These are phyloP conservation scores for Phylloscopus trochiloides DNA, from an alignment of 2,113 vertebrate genomes.

Conservation along the genomic window DNA sequence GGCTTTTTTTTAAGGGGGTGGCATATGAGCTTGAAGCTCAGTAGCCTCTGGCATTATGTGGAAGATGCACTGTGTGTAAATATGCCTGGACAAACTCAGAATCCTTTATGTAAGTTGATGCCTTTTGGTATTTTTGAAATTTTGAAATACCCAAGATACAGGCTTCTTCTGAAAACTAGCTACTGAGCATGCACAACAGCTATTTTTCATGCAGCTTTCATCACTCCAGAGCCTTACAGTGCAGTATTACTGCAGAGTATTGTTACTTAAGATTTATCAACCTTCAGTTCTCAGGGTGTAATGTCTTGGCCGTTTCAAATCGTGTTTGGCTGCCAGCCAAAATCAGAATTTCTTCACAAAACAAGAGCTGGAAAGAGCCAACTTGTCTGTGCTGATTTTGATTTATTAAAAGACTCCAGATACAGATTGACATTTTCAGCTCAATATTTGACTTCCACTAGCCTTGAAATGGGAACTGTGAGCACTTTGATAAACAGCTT, in stretches of 20 bases:
- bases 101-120: slow-evolving; percentile 25
- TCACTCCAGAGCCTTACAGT: slow-evolving; percentile 47
- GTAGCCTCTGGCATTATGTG: neutral
- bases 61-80: neutral
- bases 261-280: slow-evolving; percentile 60
- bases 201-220: slow-evolving; percentile 69
- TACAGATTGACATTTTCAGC: slow-evolving; percentile 41
- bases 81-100: neutral
- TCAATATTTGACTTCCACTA: slow-evolving; percentile 64
- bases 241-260: slow-evolving; percentile 62
- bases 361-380: slow-evolving; percentile 48
- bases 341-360: slow-evolving; percentile 57
- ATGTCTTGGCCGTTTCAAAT: slow-evolving; percentile 56
- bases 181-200: slow-evolving; percentile 42
- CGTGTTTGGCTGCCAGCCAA: slow-evolving; percentile 58
- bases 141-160: slow-evolving; percentile 42
- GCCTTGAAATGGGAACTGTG: slow-evolving; percentile 33
- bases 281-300: slow-evolving; percentile 59
- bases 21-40: neutral
- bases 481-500: slow-evolving; percentile 28
- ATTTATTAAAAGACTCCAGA: slow-evolving; percentile 38
- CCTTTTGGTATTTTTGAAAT: slow-evolving; percentile 47
- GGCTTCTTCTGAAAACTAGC: slow-evolving; percentile 20
- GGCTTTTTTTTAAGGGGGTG: neutral
- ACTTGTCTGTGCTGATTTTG: slow-evolving; percentile 55